Percentiles rank a stretch among this genome's conserved stretches.
Conservation (phyloP, 2,888 invertebrate genomes). For the Amphipyra tragopoginis region DNA sequence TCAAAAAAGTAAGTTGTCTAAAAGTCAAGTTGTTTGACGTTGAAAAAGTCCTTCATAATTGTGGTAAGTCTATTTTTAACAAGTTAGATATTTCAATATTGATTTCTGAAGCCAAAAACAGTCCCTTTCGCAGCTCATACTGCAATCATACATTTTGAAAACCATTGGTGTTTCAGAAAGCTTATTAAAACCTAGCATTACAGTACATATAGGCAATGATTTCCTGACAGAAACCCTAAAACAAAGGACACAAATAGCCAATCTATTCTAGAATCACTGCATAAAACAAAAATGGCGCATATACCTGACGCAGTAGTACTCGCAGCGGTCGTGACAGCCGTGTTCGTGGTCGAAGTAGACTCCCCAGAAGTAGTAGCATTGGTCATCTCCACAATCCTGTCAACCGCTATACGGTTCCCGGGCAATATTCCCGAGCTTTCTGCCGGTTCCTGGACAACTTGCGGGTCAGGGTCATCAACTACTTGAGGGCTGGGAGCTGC, state of each 20-base stretch:
- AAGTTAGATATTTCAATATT: too few species aligned
- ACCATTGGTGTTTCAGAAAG: too few species aligned
- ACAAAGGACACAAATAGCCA: background rate
- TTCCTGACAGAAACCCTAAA: background rate
- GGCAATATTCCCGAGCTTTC: constrained; percentile 74
- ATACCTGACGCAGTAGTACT: constrained; percentile 78
- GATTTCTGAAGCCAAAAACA: too few species aligned
- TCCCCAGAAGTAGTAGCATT: constrained; percentile 68
- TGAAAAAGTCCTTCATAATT: too few species aligned
- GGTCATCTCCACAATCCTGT: constrained; percentile 82
- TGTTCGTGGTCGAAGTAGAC: constrained; percentile 67
- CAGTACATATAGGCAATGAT: too few species aligned
- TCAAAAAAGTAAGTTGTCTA: too few species aligned
- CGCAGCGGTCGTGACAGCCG: constrained; percentile 51
- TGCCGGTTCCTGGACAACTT: constrained; percentile 61
- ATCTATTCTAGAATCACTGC: background rate
- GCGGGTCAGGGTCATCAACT: constrained; percentile 71
- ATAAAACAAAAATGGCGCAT: constrained; percentile 34
- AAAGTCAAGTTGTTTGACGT: too few species aligned
- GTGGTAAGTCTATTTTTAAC: too few species aligned
- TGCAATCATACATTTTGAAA: too few species aligned
- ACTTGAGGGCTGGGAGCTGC: constrained; percentile 71
- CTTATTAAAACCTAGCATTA: too few species aligned
- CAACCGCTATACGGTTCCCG: constrained; percentile 81
- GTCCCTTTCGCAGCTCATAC: too few species aligned